Evolutionary conservation across 2,113 vertebrate genomes (phyloP), one percentile per base, ranked within the genome.

Genomic region (Canis aureus): DNA sequence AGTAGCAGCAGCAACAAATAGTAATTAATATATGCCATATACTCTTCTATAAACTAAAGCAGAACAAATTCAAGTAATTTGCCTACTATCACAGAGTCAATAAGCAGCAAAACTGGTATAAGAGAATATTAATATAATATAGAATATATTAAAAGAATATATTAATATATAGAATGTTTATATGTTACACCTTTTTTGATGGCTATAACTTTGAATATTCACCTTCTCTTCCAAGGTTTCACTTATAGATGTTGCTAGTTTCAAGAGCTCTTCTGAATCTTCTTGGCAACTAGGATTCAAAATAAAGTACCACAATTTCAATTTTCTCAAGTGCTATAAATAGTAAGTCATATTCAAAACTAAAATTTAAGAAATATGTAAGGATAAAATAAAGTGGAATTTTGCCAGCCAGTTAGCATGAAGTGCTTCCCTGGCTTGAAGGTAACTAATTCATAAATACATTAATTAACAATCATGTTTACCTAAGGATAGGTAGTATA

Each of bases 251-350:
- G 98, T 94, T 32, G 99, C 99, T 93, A 99, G 98, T 98, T 99
- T 99, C 98, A 99, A 96, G 96, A 99, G 98, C 92, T 99, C 99
- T 93, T 99, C 99, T 53, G 99, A 99, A 98, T 99, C 99, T 93
- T 99, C 99, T 97, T 98, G 98, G 98, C 99, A 99, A 93, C 99
- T 99, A 98, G 60, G 94, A 88, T 97, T 43, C 55, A 96, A 79
- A 62, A 49, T 19, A 98, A 97, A 97, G 96, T 2, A 96, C 0
- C 22, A 11, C 55, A 62, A 78, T 38, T 82, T 97, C 53, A 95
- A 60, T 93, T 79, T 88, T 93, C 11, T 94, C n/a, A 86, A 89
- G 1, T 83, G 38, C 3, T 35, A 85, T 59, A 66, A 79, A 94
- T 0, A 92, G n/a, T 15, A 84, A 17, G 23, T 57, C 22, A 88